phyloP scores from a whole-genome alignment of 2,888 invertebrate species.

The Spodoptera picta region DNA sequence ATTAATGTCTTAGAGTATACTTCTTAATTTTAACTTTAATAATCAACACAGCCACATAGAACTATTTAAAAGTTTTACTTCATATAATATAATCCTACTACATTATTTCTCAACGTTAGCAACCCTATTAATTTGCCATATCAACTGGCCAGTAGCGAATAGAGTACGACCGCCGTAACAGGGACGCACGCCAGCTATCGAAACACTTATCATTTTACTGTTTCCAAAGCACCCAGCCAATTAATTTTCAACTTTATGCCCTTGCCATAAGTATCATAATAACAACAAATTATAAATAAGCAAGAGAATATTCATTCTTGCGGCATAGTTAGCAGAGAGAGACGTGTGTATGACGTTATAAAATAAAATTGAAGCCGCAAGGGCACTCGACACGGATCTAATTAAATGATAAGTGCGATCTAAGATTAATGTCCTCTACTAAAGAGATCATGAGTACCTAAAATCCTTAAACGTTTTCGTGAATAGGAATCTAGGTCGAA shows the following conservation, averaged over 20 bases:
- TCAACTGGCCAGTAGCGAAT: conserved; percentile 79
- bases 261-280: conserved; percentile 24
- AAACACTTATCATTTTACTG: conserved; percentile 61
- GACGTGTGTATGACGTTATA: conserved; percentile 88
- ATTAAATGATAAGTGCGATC: conserved; percentile 88
- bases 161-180: conserved; percentile 75
- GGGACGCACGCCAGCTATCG: conserved; percentile 69
- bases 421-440: conserved; percentile 83
- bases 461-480: conserved; percentile 60
- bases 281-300: conserved; percentile 37
- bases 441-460: conserved; percentile 72
- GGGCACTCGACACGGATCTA: conserved; percentile 85
- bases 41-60: too few relatives aligned
- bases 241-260: conserved; percentile 62
- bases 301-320: conserved; percentile 61
- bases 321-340: conserved; percentile 76
- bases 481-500: conserved; percentile 52
- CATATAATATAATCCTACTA: too few relatives aligned
- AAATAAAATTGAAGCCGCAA: conserved; percentile 87
- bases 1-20: too few relatives aligned
- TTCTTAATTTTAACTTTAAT: too few relatives aligned
- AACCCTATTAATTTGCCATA: conserved; percentile 82
- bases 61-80: too few relatives aligned
- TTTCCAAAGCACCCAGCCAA: conserved; percentile 39
- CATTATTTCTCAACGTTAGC: conserved; percentile 25